Percentiles rank a stretch among this genome's conserved stretches.
These are phyloP conservation scores for Atractosteus spatula DNA, from an alignment of 2,113 vertebrate species.

Conservation along the genomic window DNA sequence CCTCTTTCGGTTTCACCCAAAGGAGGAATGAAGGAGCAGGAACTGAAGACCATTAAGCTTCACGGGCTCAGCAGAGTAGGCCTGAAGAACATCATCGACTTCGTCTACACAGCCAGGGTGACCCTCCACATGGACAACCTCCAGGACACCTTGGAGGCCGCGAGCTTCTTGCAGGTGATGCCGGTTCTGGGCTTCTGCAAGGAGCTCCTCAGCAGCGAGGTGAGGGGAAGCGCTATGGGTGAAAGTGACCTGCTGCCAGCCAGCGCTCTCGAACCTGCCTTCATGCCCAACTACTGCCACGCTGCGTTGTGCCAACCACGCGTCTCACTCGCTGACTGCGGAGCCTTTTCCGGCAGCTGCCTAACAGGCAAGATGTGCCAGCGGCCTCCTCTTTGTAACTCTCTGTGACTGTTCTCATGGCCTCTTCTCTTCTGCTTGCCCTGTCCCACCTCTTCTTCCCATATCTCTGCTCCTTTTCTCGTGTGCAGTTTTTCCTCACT, in stretches of 20 bases:
- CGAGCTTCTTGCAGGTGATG: constrained; percentile 75
- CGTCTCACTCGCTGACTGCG: too few relatives aligned
- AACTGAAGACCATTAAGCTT: constrained; percentile 72
- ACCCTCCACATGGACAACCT: constrained; percentile 62
- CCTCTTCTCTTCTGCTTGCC: too few relatives aligned
- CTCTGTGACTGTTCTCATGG: too few relatives aligned
- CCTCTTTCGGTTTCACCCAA: constrained; percentile 3
- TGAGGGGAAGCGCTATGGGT: constrained; percentile 29
- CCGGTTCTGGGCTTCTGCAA: constrained; percentile 74
- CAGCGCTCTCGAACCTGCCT: too few relatives aligned
- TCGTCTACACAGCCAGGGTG: constrained; percentile 73
- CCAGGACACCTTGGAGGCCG: constrained; percentile 74
- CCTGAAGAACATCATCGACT: constrained; percentile 72
- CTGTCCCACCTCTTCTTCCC: too few relatives aligned
- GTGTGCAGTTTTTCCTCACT: too few relatives aligned
- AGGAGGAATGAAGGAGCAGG: constrained; percentile 76
- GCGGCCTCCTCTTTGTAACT: too few relatives aligned
- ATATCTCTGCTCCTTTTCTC: too few relatives aligned
- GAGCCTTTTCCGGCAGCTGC: too few relatives aligned
- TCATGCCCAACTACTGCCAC: too few relatives aligned
- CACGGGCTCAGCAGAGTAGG: constrained; percentile 66
- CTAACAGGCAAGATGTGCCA: too few relatives aligned
- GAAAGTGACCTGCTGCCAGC: not conserved
- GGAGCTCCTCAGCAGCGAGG: constrained; percentile 73
- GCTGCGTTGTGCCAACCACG: too few relatives aligned